Percentiles rank a stretch among this genome's conserved stretches.
Conservation (phyloP, 2,888 invertebrate species). For the Macaria liturata region DNA sequence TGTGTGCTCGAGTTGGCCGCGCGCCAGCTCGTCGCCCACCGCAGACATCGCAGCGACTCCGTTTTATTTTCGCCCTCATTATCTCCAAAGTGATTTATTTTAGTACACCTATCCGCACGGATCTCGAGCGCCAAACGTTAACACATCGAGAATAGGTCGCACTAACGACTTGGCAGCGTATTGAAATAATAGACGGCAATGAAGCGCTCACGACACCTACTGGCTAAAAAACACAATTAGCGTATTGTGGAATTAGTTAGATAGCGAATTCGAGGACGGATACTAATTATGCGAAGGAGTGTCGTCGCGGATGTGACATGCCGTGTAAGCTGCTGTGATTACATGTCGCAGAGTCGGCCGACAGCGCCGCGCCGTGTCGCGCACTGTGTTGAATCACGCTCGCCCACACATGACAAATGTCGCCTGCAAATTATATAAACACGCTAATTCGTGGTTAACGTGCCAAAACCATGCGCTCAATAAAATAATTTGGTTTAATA, state of each 20-base stretch:
- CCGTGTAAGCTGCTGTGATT: constrained; percentile 51
- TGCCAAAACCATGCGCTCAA: constrained; percentile 47
- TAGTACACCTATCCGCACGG: constrained; percentile 57
- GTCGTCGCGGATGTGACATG: constrained; percentile 54
- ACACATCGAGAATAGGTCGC: constrained; percentile 70
- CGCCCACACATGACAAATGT: constrained; percentile 61
- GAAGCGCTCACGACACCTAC: constrained; percentile 63
- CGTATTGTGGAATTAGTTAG: constrained; percentile 66
- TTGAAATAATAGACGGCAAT: constrained; percentile 67
- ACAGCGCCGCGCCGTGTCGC: constrained; percentile 20
- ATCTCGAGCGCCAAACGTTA: constrained; percentile 62
- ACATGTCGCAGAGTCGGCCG: constrained; percentile 29
- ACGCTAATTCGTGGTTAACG: constrained; percentile 58
- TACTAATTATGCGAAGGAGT: constrained; percentile 53
- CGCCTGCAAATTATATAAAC: constrained; percentile 53
- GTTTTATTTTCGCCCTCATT: constrained; percentile 81
- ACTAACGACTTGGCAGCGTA: constrained; percentile 69
- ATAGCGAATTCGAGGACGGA: constrained; percentile 53
- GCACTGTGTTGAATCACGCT: constrained; percentile 35
- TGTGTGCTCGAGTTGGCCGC: constrained; percentile 69
- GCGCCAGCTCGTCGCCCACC: constrained; percentile 61
- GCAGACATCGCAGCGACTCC: constrained; percentile 62
- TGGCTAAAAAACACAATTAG: constrained; percentile 60
- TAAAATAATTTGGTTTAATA: constrained; percentile 61
- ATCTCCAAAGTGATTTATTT: constrained; percentile 80